Evolutionary conservation across 2,797 vertebrate species (phyloP).

Genomic region (Sebastes baramenuke): DNA sequence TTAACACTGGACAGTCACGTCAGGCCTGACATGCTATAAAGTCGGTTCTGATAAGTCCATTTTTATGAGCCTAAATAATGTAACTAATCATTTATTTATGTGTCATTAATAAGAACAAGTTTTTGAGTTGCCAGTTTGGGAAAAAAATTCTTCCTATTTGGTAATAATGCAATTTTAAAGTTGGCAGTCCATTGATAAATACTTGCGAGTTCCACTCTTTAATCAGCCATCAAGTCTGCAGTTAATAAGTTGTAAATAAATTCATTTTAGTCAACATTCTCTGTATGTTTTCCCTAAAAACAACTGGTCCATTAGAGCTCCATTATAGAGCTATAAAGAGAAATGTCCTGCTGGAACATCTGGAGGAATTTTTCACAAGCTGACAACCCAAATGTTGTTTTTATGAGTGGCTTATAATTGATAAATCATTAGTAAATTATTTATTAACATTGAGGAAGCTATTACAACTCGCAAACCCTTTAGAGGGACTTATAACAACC

Average conservation of each 20-base stretch:
- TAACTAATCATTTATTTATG: not conserved
- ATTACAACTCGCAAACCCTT: not conserved
- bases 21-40: slow-evolving; percentile 12
- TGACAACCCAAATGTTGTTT: not conserved
- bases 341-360: not conserved
- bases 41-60: not conserved
- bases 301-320: no score
- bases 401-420: not conserved
- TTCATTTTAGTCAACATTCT: not conserved
- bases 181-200: not conserved
- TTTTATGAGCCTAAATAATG: not conserved
- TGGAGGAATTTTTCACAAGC: not conserved
- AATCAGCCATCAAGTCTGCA: not conserved
- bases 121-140: not conserved
- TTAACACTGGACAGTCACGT: slow-evolving; percentile 37
- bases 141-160: not conserved
- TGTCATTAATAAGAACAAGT: not conserved
- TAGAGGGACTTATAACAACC: not conserved
- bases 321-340: not conserved
- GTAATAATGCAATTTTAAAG: not conserved
- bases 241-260: not conserved
- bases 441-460: not conserved
- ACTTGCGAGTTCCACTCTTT: not conserved
- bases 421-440: not conserved
- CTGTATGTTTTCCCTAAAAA: not conserved